Base-by-base conservation (phyloP, 2,797 vertebrate species). In the Hippocampus kuda region DNA sequence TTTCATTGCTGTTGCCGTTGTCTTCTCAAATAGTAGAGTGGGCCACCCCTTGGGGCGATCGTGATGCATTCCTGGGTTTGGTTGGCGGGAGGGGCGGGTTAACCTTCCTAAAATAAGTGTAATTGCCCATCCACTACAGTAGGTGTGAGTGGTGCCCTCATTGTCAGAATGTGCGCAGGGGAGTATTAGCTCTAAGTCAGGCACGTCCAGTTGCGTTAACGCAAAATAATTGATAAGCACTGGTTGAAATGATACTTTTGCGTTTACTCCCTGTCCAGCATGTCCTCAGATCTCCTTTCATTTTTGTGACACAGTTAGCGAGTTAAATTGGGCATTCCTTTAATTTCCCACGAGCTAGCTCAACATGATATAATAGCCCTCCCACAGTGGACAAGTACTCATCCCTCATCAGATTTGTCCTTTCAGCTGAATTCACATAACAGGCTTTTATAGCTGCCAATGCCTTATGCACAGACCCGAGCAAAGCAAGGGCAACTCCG, bases 341-440 rank as follows among this genome's bases (percentile, higher is more conserved):
- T 81, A 75, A 83, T 83, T 83, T 78, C 81, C 79, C 79, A 7
- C 0, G 74, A 71, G 80, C 38, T 75, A 66, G 13, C 69, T 42
- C 26, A 11, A 11, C 44, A 59, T 70, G 70, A 79, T 66, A 57
- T 69, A 70, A 75, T 61, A 69, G 73, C 66, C 75, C 71, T 61
- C 68, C 73, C 68, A 60, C 61, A 70, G 67, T 75, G 61, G 69
- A 70, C 75, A 79, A 77, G 76, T 80, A 63, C 72, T 70, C 64
- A 46, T 83, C 49, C 68, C 78, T 68, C 54, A 75, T 59, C 66
- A 70, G 69, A 67, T 59, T 75, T 38, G 81, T 74, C 66, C 54
- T 48, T 16, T 78, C 75, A 82, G 75, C 67, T 73, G 74, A 49
- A 74, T 82, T 76, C 34, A 10, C n/a, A 10, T 24, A 56, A 24